Evolutionary conservation across 2,888 invertebrate species (phyloP).

Genomic region (Dusona sp.): DNA sequence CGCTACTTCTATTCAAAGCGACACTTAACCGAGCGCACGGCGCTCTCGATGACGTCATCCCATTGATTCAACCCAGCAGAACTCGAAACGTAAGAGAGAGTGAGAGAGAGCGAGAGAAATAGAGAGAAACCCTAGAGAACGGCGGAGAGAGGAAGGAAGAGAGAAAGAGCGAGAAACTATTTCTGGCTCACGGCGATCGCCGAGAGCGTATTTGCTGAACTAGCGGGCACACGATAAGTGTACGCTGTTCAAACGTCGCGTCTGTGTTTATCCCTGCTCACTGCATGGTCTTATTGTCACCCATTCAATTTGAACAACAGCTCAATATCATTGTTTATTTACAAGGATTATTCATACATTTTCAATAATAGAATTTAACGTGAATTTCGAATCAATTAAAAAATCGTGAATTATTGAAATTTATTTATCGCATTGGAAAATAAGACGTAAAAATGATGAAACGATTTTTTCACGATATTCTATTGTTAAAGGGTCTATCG

Average conservation of each 20-base stretch:
- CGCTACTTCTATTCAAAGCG: slow-evolving; percentile 11
- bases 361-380: not conserved
- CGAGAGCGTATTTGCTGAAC: slow-evolving; percentile 24
- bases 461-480: not conserved
- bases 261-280: not conserved
- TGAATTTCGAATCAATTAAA: not conserved
- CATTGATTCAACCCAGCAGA: slow-evolving; percentile 65
- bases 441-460: not conserved
- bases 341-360: not conserved
- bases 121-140: not conserved
- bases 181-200: slow-evolving; percentile 58
- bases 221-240: not conserved
- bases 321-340: not conserved
- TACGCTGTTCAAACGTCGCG: not conserved
- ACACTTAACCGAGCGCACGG: slow-evolving; percentile 49
- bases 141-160: not conserved
- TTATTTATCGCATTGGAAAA: not conserved
- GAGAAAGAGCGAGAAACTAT: slow-evolving; percentile 60
- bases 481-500: not conserved
- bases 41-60: slow-evolving; percentile 65
- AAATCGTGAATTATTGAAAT: not conserved
- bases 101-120: slow-evolving; percentile 1
- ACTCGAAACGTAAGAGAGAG: slow-evolving; percentile 32
- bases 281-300: not conserved
- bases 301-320: not conserved